phyloP scores from a whole-genome alignment of 1,140 invertebrate genomes.

The Notospermus geniculatus region DNA sequence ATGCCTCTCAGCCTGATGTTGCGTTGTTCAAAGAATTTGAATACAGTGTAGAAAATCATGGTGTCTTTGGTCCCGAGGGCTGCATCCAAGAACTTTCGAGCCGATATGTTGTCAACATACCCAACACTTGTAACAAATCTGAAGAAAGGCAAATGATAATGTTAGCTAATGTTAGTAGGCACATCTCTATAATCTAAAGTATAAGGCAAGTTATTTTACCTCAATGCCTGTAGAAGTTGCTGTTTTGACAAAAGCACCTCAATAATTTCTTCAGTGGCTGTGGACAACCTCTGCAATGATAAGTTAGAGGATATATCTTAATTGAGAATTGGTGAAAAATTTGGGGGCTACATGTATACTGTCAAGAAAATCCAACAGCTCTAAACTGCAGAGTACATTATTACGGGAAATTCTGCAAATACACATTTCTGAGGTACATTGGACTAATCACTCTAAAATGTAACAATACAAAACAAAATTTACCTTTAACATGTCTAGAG shows the following conservation, averaged over 20 bases:
- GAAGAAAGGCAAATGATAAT: too few species aligned
- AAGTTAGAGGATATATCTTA: background rate
- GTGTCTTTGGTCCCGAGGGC: slow-evolving; percentile 70
- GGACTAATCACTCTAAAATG: too few species aligned
- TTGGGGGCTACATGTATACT: too few species aligned
- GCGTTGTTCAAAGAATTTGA: slow-evolving; percentile 66
- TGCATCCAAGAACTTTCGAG: slow-evolving; percentile 83
- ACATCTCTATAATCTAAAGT: too few species aligned
- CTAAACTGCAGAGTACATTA: too few species aligned
- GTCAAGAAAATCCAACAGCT: too few species aligned
- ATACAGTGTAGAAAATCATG: slow-evolving; percentile 71
- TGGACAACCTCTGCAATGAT: slow-evolving; percentile 65
- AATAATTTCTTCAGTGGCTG: slow-evolving; percentile 78
- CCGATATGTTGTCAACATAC: slow-evolving; percentile 67
- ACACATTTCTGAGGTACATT: too few species aligned
- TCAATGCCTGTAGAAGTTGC: slow-evolving; percentile 67
- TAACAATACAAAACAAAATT: too few species aligned
- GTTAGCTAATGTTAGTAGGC: too few species aligned
- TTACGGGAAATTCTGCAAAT: too few species aligned
- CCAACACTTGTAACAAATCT: slow-evolving; percentile 64
- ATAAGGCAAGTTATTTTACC: too few species aligned
- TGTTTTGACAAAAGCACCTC: slow-evolving; percentile 74
- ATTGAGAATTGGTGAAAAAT: too few species aligned
- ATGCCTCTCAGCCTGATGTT: slow-evolving; percentile 67
- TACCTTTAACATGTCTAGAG: slow-evolving; percentile 86